Base-by-base conservation (phyloP, 2,113 vertebrate species). In the Silurus meridionalis region DNA sequence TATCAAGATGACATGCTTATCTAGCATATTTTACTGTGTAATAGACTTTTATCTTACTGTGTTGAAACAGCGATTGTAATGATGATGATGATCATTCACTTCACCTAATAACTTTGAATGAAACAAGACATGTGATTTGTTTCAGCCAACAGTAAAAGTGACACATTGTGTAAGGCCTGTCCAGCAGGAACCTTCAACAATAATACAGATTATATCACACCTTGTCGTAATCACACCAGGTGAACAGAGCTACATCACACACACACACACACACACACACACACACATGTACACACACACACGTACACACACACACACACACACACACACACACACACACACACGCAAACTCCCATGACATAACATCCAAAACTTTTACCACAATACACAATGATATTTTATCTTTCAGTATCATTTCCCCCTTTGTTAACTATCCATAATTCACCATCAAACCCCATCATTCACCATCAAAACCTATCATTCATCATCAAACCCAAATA, bases 171-270 rank as follows among this genome's bases (percentile, higher is more conserved):
- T 46, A 17, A 6, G 1, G 6, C 6, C 19, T 87, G 86, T 58
- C 17, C 7, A 21, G 0, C 0, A 19, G 86, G 86, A 83, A 87
- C 86, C 71, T 87, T 83, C 61, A 87, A 58, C 53, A 67, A 53
- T 2, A 0, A 14, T 11, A 53, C 8, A 1, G 86, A 87, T 63
- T 83, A 48, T 75, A 0, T 7, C 6, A 50, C 86, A 58, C 25
- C 71, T 11, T 87, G 86, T 48, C 28, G 5, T 0, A 67, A 25
- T 17, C 80, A 87, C 80, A 87, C 46, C 25, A 52, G 52, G 86
- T 87, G 57, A 86, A 19, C 9, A 72, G 8, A 9, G 19, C 82
- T 53, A 19, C 21, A 37, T 61, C 58, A 80, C 23, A 57, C 57
- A 48, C n/a, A 37, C 63, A 85, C 69, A 85, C 84, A 79, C 60